Percentiles rank a stretch among this genome's conserved stretches.
These are phyloP conservation scores for Gambusia yucatana DNA, from an alignment of 2,797 vertebrate genomes.

Conservation along the genomic window DNA sequence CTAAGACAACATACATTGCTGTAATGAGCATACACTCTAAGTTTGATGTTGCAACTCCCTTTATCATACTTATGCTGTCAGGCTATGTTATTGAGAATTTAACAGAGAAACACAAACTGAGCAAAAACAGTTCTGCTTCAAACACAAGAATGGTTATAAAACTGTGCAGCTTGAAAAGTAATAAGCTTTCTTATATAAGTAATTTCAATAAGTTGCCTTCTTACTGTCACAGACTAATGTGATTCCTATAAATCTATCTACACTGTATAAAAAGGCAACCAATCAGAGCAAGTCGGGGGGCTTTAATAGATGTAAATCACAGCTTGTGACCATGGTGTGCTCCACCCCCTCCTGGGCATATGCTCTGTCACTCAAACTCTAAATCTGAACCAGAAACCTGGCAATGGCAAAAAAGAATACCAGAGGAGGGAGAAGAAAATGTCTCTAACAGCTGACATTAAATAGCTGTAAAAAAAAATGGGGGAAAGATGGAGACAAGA, in stretches of 20 bases:
- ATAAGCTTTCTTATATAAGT: neutral
- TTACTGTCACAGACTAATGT: neutral
- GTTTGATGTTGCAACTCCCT: neutral
- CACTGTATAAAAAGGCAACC: neutral
- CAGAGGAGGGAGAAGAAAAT: neutral
- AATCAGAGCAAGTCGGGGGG: neutral
- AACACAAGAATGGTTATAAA: slow-evolving; percentile 1
- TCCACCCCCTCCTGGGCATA: neutral
- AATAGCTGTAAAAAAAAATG: neutral
- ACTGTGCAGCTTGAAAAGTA: neutral
- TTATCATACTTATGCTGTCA: neutral
- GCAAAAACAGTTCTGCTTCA: neutral
- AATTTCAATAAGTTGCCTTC: neutral
- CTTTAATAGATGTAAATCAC: slow-evolving; percentile 8
- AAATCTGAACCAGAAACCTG: neutral
- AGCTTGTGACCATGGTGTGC: slow-evolving; percentile 5
- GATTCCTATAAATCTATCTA: neutral
- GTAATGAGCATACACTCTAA: neutral
- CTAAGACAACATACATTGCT: neutral
- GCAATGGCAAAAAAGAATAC: neutral
- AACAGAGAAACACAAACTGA: neutral
- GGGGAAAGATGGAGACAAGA: neutral
- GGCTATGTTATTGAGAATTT: neutral
- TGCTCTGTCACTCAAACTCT: neutral
- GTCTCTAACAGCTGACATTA: neutral